Percentiles rank a stretch among this genome's conserved stretches.
These are phyloP conservation scores for Periparus ater DNA, from an alignment of 2,797 vertebrate species.

Conservation along the genomic window DNA sequence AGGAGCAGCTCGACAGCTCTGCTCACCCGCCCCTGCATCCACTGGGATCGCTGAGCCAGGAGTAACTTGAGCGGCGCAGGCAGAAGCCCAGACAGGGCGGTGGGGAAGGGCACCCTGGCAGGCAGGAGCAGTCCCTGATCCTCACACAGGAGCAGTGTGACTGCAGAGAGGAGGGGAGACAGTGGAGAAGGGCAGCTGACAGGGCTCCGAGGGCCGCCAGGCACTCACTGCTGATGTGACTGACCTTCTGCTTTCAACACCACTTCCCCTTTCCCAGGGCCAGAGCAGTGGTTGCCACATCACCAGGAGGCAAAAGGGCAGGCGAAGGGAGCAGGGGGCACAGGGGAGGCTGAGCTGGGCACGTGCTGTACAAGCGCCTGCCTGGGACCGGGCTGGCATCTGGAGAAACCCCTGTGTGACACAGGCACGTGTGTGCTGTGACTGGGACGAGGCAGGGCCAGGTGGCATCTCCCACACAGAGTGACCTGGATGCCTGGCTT, in stretches of 20 bases:
- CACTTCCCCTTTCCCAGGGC: background rate
- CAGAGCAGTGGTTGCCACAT: background rate
- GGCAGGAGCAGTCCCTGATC: background rate
- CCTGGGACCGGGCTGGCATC: background rate
- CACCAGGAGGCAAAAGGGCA: background rate
- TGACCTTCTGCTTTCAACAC: background rate
- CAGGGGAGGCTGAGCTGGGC: accelerated
- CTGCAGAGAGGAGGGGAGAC: background rate
- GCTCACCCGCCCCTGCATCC: background rate
- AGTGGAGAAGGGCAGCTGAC: background rate
- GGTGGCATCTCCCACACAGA: background rate
- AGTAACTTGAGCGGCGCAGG: background rate
- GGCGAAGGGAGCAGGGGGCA: accelerated
- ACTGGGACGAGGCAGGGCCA: background rate
- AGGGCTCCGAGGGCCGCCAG: background rate
- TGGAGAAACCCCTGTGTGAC: background rate
- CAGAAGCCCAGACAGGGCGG: accelerated
- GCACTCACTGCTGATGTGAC: accelerated
- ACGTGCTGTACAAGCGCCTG: accelerated
- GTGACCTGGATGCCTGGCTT: accelerated
- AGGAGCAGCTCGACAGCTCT: background rate
- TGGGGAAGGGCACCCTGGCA: background rate
- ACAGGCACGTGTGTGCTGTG: background rate
- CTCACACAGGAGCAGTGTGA: background rate
- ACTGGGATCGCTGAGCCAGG: background rate